Base-by-base conservation (phyloP, 2,113 vertebrate species). In the Mastomys coucha region DNA sequence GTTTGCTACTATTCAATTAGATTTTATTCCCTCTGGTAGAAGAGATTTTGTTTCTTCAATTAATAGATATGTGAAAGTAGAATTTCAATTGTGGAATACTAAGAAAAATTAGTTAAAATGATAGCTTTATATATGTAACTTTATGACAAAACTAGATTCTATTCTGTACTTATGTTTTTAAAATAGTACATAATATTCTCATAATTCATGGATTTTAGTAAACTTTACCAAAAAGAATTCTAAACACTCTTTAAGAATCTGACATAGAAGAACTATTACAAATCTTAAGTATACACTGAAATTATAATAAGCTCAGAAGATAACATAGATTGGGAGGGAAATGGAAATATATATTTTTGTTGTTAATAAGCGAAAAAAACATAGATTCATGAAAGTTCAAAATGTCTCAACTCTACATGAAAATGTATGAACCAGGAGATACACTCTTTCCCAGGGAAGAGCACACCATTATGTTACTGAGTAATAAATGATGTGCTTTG, bases 141-240 rank as follows among this genome's bases (percentile, higher is more conserved):
- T 96, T 17, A 53, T 80, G 77, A 28, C 95, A 58, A 94, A 89
- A 3, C 4, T 88, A 92, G 86, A 86, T 39, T 31, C 31, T 12
- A 86, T 24, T 42, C n/a, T 4, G n/a, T 42, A 22, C 1, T 22
- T 26, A 76, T 85, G 9, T 36, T 4, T 75, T 75, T 89, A 53
- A 85, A 69, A 60, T 88, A 84, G 10, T 60, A 90, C 17, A 72
- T 33, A 88, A 77, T 53, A 1, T 53, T 94, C 70, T 85, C 20
- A 33, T 88, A 31, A 88, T 82, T 93, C 69, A 91, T 14, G 17
- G 7, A 84, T 84, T 89, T 96, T 63, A 94, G 60, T 89, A 94
- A 96, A 76, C 14, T 31, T 7, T 10, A 36, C 2, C 36, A n/a
- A 72, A 89, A 95, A 36, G 31, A 89, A 75, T 7, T 84, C 5